phyloP scores from a whole-genome alignment of 2,888 invertebrate genomes.

The Tinea trinotella region DNA sequence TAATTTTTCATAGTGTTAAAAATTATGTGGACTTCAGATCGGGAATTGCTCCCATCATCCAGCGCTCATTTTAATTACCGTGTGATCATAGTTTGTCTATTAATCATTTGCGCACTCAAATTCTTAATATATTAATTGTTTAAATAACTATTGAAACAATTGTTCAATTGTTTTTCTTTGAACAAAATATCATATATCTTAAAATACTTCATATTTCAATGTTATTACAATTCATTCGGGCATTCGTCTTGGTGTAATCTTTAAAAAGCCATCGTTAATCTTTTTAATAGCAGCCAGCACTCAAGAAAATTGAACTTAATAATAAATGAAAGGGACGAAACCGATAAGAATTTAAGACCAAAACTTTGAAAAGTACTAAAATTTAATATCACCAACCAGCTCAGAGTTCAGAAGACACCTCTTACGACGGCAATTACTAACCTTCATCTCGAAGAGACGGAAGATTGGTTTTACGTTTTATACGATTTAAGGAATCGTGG shows the following conservation, averaged over 20 bases:
- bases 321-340: slow-evolving; percentile 39
- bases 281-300: slow-evolving; percentile 41
- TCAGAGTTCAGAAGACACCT: slow-evolving; percentile 48
- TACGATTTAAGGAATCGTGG: slow-evolving; percentile 44
- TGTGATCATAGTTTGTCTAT: too few relatives aligned
- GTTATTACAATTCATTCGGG: not conserved
- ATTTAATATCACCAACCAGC: slow-evolving; percentile 51
- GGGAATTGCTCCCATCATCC: too few relatives aligned
- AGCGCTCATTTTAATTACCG: too few relatives aligned
- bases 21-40: too few relatives aligned
- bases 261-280: slow-evolving; percentile 33
- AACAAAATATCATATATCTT: too few relatives aligned
- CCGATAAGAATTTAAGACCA: slow-evolving; percentile 48
- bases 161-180: too few relatives aligned
- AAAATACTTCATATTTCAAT: not conserved
- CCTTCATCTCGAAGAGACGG: slow-evolving; percentile 57
- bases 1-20: too few relatives aligned
- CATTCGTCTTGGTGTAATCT: not conserved
- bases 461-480: slow-evolving; percentile 60
- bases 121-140: too few relatives aligned
- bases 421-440: slow-evolving; percentile 62
- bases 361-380: slow-evolving; percentile 55
- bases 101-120: too few relatives aligned
- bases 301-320: slow-evolving; percentile 42
- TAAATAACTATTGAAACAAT: too few relatives aligned